Evolutionary conservation across 1,140 invertebrate species (phyloP).

Genomic region (Zophobas morio): DNA sequence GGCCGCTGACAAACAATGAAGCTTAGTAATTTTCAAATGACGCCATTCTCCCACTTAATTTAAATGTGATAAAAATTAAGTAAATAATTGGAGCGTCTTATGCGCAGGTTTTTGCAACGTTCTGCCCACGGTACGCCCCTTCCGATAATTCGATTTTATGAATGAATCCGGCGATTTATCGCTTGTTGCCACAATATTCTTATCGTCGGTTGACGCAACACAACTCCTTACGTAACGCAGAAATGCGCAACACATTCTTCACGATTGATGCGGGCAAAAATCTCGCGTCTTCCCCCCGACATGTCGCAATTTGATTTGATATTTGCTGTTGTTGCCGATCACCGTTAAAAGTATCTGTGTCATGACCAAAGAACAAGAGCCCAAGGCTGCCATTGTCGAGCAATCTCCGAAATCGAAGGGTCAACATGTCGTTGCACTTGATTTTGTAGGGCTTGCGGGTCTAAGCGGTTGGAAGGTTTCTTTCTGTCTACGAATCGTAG

Average conservation of each 20-base stretch:
- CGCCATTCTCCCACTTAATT: not conserved
- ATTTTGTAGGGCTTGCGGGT: conserved; percentile 25
- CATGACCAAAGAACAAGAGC: conserved; percentile 41
- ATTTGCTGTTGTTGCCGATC: conserved; percentile 34
- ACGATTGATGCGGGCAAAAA: not conserved
- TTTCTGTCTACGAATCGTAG: not conserved
- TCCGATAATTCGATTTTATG: not conserved
- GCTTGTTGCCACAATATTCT: conserved; percentile 15
- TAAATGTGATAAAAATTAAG: no score
- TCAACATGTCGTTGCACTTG: conserved; percentile 21
- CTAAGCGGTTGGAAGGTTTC: conserved; percentile 13
- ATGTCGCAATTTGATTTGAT: conserved; percentile 29
- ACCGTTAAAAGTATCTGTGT: conserved; percentile 48
- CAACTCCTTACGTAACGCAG: not conserved
- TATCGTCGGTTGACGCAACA: conserved; percentile 23
- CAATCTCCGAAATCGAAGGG: conserved; percentile 20
- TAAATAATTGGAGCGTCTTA: no score
- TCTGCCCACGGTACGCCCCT: not conserved
- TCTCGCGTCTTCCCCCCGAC: not conserved
- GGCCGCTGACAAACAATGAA: conserved; percentile 2
- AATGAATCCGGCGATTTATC: conserved; percentile 20
- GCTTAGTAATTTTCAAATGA: conserved; percentile 3
- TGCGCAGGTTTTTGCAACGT: no score
- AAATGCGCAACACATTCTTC: not conserved
- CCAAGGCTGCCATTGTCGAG: conserved; percentile 19